Base-by-base conservation (phyloP, 2,888 invertebrate species). In the Amblyjoppa fuscipennis region DNA sequence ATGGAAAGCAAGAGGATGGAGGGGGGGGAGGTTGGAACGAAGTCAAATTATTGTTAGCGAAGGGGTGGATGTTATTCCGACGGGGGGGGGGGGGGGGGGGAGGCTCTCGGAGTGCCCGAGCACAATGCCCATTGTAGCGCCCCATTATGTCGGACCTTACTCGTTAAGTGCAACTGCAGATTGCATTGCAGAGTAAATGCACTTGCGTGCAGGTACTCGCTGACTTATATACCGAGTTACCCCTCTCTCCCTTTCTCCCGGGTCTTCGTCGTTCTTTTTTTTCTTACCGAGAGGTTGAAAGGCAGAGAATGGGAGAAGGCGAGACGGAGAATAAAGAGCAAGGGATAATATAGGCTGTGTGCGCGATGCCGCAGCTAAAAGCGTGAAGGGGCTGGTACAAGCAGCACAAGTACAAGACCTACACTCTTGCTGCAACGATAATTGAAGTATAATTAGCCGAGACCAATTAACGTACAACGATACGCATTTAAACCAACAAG, bases 391-490 rank as follows among this genome's bases (percentile, higher is more conserved):
- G 45, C 16, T 28, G 66, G 45, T 13, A 51, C 16, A 25, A 34
- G 25, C 11, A 70, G 59, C n/a, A 69, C 77, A 56, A 45, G 34
- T 20, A 49, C 66, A 74, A 81, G 16, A 20, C 64, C 38, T 20
- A 51, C 41, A 31, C 59, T 49, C 68, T 53, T 51, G 41, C 34
- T 76, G 49, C 81, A 66, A 73, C 51, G 77, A 85, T 83, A 87
- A 84, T 87, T 83, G 76, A 87, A 73, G 82, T 82, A 84, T 84
- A 87, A 87, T 85, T 83, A 84, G 77, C 45, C 85, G 80, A 68
- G 80, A 78, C 88, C 88, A 90, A 91, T 92, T 92, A 91, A 87
- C 88, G 78, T 86, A 80, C 78, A 77, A 86, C 41, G 13, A 56
- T 53, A 79, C 49, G 70, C 20, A 80, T 75, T 83, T 70, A 75